Evolutionary conservation across 1,140 invertebrate genomes (phyloP).

Genomic region (Laodelphax striatellus): DNA sequence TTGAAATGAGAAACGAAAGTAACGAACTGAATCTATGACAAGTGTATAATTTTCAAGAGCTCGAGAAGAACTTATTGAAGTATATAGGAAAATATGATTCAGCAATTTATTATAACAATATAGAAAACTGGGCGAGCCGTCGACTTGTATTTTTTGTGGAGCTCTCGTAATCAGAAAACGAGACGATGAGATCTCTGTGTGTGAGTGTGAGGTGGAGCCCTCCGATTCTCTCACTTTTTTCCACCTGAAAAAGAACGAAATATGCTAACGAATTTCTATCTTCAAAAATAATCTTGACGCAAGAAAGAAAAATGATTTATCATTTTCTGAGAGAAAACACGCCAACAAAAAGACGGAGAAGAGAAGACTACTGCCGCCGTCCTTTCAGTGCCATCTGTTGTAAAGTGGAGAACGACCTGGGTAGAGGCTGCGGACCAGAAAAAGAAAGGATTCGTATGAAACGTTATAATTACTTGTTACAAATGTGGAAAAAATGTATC

Average conservation of each 20-base stretch:
- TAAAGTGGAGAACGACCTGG: background rate
- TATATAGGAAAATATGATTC: conserved; percentile 18
- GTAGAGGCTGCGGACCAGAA: conserved; percentile 4
- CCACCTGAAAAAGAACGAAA: conserved; percentile 17
- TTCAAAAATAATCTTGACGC: conserved; percentile 11
- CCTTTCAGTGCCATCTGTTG: conserved; percentile 4
- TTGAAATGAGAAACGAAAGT: conserved; percentile 14
- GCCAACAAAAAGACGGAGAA: conserved; percentile 3
- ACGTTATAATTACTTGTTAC: conserved; percentile 4
- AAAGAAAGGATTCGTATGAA: background rate
- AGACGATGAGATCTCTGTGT: background rate
- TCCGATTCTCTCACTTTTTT: conserved; percentile 13
- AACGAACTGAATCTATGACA: conserved; percentile 14
- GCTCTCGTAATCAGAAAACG: conserved; percentile 7
- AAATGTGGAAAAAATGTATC: conserved; percentile 17
- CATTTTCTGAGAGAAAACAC: conserved; percentile 15
- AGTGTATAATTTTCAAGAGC: conserved; percentile 15
- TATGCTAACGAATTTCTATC: conserved; percentile 19
- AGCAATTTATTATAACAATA: conserved; percentile 18
- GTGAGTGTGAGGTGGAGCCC: background rate
- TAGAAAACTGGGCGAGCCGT: conserved; percentile 3
- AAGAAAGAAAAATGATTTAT: conserved; percentile 16
- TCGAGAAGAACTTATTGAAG: conserved; percentile 13
- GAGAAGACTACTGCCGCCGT: background rate
- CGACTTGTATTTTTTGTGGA: background rate